These are phyloP conservation scores for Chaunax sp. DNA, from an alignment of 2,797 vertebrate genomes.

Conservation along the genomic window DNA sequence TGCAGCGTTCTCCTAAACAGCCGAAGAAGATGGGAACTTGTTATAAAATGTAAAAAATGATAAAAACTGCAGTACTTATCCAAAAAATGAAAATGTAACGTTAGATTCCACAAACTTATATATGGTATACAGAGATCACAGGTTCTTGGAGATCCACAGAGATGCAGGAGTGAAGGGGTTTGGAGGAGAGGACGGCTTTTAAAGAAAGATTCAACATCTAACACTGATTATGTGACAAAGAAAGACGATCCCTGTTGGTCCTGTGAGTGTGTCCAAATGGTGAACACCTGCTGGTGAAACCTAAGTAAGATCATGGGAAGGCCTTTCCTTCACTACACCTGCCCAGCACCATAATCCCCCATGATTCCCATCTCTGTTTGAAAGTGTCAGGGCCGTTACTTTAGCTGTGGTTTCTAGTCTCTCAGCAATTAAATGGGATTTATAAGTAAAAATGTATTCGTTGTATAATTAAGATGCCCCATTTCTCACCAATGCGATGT, in stretches of 20 bases:
- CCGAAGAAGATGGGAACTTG: no score
- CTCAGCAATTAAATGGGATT: not conserved
- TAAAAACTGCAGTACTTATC: no score
- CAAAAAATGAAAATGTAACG: no score
- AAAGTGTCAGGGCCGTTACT: not conserved
- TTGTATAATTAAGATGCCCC: no score
- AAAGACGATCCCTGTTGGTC: slow-evolving; percentile 1
- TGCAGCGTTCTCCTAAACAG: no score
- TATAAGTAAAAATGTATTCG: not conserved
- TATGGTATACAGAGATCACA: no score
- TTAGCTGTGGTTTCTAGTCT: no score
- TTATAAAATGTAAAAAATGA: no score
- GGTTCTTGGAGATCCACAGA: no score
- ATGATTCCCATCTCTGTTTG: not conserved
- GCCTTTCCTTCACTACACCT: slow-evolving; percentile 22
- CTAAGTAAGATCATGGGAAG: not conserved
- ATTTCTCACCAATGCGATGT: not conserved
- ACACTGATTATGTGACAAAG: not conserved
- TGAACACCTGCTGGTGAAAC: slow-evolving; percentile 50
- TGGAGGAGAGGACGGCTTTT: not conserved
- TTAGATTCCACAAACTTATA: no score
- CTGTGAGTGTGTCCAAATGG: not conserved
- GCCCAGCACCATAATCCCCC: slow-evolving; percentile 14
- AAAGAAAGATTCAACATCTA: not conserved
- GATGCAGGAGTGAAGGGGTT: no score